Base-by-base conservation (phyloP, 2,888 invertebrate species). In the Stramonita haemastoma region DNA sequence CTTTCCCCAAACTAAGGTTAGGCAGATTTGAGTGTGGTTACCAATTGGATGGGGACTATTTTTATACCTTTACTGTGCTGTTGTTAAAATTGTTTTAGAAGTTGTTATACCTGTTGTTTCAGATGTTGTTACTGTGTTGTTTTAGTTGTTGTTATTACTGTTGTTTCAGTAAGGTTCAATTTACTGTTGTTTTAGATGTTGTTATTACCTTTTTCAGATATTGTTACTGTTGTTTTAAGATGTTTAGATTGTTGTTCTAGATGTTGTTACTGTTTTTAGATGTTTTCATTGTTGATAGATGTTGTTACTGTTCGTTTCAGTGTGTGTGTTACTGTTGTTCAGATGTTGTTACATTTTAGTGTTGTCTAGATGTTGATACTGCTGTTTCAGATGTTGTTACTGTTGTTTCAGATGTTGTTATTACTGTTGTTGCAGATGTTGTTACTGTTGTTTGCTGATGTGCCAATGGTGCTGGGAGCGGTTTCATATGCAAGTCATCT, bases 291-390 rank as follows among this genome's bases (percentile, higher is more conserved):
- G n/a, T n/a, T n/a, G n/a, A n/a, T n/a, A n/a, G n/a, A n/a, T n/a
- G n/a, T 86, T 86, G 46, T 86, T 86, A 85, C 85, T 85, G 66
- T 46, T 87, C n/a, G n/a, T n/a, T n/a, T n/a, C n/a, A n/a, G n/a
- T n/a, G n/a, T n/a, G n/a, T n/a, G n/a, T 46, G 46, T 46, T 46
- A 46, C 46, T 22, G 15, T 15, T n/a, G n/a, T 79, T 79, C 32
- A 32, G n/a, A 32, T 79, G 15, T 79, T 32, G 22, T 79, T 79
- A 6, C 13, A 4, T n/a, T n/a, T n/a, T n/a, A n/a, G 46, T 8
- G 8, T 46, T 46, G 8, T 46, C 8, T 46, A 46, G 46, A 46
- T 8, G 46, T 46, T 46, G 46, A 5, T 46, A 8, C 8, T 46
- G 46, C 8, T 46, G 8, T 46, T 46, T 22, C 70, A 26, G 26